Evolutionary conservation across 2,888 invertebrate species (phyloP), one percentile per base, ranked within the genome.

Genomic region (Acheta domesticus): DNA sequence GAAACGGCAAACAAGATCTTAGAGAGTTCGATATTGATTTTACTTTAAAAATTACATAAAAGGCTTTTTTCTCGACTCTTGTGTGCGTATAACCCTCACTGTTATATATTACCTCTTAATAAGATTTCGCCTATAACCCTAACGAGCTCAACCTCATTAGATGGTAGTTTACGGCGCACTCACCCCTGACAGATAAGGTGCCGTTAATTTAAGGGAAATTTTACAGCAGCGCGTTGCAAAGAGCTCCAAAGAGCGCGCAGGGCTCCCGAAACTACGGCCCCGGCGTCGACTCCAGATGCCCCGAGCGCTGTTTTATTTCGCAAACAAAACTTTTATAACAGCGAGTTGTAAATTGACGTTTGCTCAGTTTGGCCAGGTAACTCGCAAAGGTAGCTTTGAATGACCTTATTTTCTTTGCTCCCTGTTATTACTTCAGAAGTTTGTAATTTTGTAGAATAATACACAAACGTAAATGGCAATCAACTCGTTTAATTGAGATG

Each of bases 71-170:
- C 5, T 12, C n/a, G 62, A 14, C n/a, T 11, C 62, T n/a, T 62
- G 62, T 62, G 62, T n/a, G n/a, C 62, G 62, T n/a, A 62, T 62
- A 62, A 62, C 62, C 62, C 62, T 14, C n/a, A 62, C 62, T 62
- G 62, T 62, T 62, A n/a, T 62, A 62, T 62, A 62, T 62, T 62
- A 62, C 62, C 62, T 62, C 62, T 62, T 62, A 62, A 62, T 62
- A 62, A 62, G 62, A 62, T 62, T 62, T 62, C 62, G n/a, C 62
- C 62, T 16, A 62, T 62, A 62, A 62, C 62, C 16, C 62, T 62
- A 62, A 62, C 62, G 62, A 62, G 62, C 62, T 62, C 62, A 62
- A n/a, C 14, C 62, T 62, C 62, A 62, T 62, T 62, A 62, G 62
- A 62, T 14, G 62, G n/a, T 12, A n/a, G 62, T 62, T 62, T 62